Conservation (phyloP, 2,797 vertebrate species). For the Nyctalus aviator region DNA sequence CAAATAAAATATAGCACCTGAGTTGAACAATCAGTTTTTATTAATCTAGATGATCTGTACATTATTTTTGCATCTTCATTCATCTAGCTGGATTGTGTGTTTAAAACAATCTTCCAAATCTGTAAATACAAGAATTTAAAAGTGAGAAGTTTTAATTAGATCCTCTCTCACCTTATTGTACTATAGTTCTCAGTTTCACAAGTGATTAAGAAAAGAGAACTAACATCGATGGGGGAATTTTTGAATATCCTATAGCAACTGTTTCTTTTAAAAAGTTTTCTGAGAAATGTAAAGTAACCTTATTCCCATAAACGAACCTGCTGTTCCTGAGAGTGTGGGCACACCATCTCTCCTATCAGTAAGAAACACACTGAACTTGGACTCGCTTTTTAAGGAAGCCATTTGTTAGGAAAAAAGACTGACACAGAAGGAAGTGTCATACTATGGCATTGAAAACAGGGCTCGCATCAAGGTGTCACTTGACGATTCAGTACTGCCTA, state of each 20-base stretch:
- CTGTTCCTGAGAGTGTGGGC: neutral
- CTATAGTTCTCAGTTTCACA: slow-evolving; percentile 46
- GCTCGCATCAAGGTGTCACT: neutral
- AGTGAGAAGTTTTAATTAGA: neutral
- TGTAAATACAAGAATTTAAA: slow-evolving; percentile 21
- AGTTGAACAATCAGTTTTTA: slow-evolving; percentile 22
- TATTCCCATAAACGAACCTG: slow-evolving; percentile 48
- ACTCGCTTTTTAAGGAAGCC: slow-evolving; percentile 1
- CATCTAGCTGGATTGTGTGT: neutral
- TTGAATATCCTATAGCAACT: slow-evolving; percentile 31
- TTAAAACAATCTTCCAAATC: slow-evolving; percentile 48
- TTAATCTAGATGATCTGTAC: neutral
- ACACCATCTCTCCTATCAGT: neutral
- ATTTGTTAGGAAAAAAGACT: slow-evolving; percentile 38
- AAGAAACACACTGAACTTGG: neutral
- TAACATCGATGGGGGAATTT: neutral
- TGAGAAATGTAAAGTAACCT: slow-evolving; percentile 55
- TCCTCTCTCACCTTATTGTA: neutral
- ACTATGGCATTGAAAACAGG: neutral
- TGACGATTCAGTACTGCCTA: slow-evolving; percentile 14
- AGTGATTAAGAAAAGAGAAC: slow-evolving; percentile 62
- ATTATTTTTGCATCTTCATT: neutral
- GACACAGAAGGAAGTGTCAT: neutral
- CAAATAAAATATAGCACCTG: slow-evolving; percentile 6
- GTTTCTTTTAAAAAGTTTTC: slow-evolving; percentile 23